Base-by-base conservation (phyloP, 1,140 invertebrate species). In the Eufriesea mexicana region DNA sequence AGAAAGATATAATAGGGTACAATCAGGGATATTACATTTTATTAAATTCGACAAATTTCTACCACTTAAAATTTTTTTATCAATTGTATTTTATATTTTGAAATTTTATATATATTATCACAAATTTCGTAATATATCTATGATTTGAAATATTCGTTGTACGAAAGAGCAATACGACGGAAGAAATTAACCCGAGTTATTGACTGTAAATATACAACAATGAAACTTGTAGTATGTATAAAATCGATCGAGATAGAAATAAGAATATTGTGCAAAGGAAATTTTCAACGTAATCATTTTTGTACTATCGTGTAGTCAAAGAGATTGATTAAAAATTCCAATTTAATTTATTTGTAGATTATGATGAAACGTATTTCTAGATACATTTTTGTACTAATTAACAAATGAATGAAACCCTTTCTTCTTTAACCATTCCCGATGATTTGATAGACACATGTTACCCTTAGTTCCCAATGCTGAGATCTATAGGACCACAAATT, bases 371-470 rank as follows among this genome's bases (percentile, higher is more conserved):
- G 2, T 45, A 25, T 45, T 16, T 45, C 45, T 2, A 16, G 23
- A 76, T 64, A 74, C 72, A 74, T 61, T 74, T 23, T 23, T 45
- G 10, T 47, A 16, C 25, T 28, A 70, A 45, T 20, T 18, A 59
- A 42, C 25, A 7, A 45, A 28, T n/a, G n/a, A 73, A 42, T n/a
- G 6, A 28, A 45, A 73, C 7, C 14, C 12, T 51, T 23, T n/a
- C 2, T 42, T 54, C 4, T 23, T 55, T 16, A 1, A 42, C 14
- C 5, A 16, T n/a, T 42, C 20, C 4, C 12, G 12, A n/a, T n/a
- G 5, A 55, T 23, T 20, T 14, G n/a, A 25, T 59, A 14, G 16
- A n/a, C 55, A 9, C 20, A 47, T 28, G 5, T 20, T 62, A 47
- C 25, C 16, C 2, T 45, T 47, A 47, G 20, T 61, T 49, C 25